Evolutionary conservation across 2,888 invertebrate genomes (phyloP), one percentile per base, ranked within the genome.

Genomic region (Drosophila kuntzei): DNA sequence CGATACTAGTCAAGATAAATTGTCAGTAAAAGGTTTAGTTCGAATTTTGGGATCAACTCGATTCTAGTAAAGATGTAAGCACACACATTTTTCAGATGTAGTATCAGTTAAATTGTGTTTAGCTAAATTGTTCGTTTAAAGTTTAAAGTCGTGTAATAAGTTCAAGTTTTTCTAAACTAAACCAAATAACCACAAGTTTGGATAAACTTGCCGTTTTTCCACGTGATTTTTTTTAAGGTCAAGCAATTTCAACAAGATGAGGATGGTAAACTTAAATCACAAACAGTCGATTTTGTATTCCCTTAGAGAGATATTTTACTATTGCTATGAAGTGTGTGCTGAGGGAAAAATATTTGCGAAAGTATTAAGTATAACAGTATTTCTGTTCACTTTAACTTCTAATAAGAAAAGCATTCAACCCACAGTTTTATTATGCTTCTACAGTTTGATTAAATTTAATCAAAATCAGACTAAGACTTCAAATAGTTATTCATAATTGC

Each of bases 21-120:
- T 8, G 25, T 8, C 8, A 8, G 25, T 27, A 8, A 71, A 12
- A n/a, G 46, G 41, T n/a, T 71, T 50, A 12, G 49, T 16, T 43
- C 16, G 14, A 25, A 11, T 20, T 20, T 20, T 39, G 16, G 16
- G 14, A 14, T 16, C 9, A 37, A 9, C 8, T 37, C 14, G 36
- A n/a, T 32, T 12, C 32, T 12, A 12, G 12, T 32, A 3, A 32
- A 12, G 32, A 14, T 32, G 12, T 29, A 29, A 25, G 11, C 12
- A 9, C 9, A 11, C 29, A 29, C 29, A n/a, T 16, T 37, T 16
- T 3, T 16, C 9, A 37, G 37, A 14, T 8, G 36, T 16, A 34
- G 27, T 8, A 27, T 34, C 34, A 34, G 2, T 16, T 9, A 7
- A 36, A 3, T 16, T 37, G 0, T 29, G n/a, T 61, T 4, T 11